These are phyloP conservation scores for Aculops lycopersici DNA, from an alignment of 1,140 invertebrate species.

Conservation along the genomic window DNA sequence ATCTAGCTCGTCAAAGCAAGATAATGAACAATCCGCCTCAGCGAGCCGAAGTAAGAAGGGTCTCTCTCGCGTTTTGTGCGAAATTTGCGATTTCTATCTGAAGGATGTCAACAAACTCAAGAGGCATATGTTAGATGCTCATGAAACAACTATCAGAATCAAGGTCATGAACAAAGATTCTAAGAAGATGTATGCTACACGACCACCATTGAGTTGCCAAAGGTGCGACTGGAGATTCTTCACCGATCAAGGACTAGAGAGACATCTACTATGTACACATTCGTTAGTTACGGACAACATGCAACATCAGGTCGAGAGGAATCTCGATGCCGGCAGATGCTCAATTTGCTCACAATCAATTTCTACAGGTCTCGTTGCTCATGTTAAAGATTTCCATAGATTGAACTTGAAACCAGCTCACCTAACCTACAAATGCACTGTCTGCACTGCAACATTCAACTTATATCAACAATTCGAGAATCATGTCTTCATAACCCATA, in stretches of 20 bases:
- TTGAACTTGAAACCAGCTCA: conserved; percentile 64
- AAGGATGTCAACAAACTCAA: conserved; percentile 65
- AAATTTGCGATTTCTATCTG: conserved; percentile 76
- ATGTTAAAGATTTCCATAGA: conserved; percentile 45
- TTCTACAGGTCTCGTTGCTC: conserved; percentile 62
- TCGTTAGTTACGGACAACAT: conserved; percentile 73
- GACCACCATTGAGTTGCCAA: conserved; percentile 70
- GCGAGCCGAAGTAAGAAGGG: too few relatives aligned
- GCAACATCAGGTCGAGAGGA: conserved; percentile 74
- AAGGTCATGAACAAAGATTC: too few relatives aligned
- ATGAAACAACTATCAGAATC: conserved; percentile 64
- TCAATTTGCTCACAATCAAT: conserved; percentile 68
- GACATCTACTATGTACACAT: conserved; percentile 66
- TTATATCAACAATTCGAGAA: conserved; percentile 81
- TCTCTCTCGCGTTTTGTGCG: conserved; percentile 45
- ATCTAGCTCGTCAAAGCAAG: too few relatives aligned
- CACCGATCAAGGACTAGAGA: conserved; percentile 52
- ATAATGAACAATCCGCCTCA: too few relatives aligned
- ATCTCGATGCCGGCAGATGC: conserved; percentile 66
- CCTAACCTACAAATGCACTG: conserved; percentile 68
- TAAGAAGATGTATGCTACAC: conserved; percentile 78
- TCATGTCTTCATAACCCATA: conserved; percentile 67
- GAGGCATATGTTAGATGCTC: conserved; percentile 83
- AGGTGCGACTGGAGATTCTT: conserved; percentile 68
- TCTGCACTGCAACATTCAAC: conserved; percentile 65